Evolutionary conservation across 2,888 invertebrate genomes (phyloP), one percentile per base, ranked within the genome.

Genomic region (Blastobasis adustella): DNA sequence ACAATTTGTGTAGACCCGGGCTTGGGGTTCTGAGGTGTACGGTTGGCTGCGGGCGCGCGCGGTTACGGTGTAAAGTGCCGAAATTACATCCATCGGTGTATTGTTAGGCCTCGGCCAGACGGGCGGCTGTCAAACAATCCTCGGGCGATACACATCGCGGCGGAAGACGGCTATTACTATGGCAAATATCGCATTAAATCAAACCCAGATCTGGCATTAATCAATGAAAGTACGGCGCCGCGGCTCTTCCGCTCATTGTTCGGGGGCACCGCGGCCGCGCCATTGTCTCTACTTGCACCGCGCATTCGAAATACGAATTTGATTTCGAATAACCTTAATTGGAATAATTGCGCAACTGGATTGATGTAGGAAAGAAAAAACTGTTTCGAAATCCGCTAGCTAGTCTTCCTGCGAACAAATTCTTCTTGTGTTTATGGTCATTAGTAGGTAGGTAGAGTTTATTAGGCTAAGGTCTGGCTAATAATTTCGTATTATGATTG

Each of bases 181-280:
- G 58, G 72, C 69, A 69, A 74, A 77, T 76, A 66, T 66, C 55
- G 63, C 58, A 59, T 65, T 66, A 66, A 65, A 73, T 69, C 73
- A 68, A 69, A 71, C 59, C 58, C 64, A 69, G 67, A 74, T 73
- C 66, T 67, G 68, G 67, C 73, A 76, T 77, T 75, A 74, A 79
- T 82, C 77, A 76, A 76, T 74, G 69, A 73, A 74, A 76, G 72
- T 72, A 69, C 69, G 23, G 23, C 23, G 23, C 23, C 23, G 64
- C 58, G 59, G 61, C 69, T 72, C 73, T 81, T 83, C 82, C 82
- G 80, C 67, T 71, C 76, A 79, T 84, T 83, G 84, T 82, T 71
- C 63, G 60, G 57, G 59, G 62, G 55, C 62, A 64, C 63, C 57
- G 65, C 56, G 61, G 66, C 54, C 61, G 55, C 58, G 59, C 69